phyloP scores from a whole-genome alignment of 2,113 vertebrate genomes.

The Zosterops hypoxanthus region DNA sequence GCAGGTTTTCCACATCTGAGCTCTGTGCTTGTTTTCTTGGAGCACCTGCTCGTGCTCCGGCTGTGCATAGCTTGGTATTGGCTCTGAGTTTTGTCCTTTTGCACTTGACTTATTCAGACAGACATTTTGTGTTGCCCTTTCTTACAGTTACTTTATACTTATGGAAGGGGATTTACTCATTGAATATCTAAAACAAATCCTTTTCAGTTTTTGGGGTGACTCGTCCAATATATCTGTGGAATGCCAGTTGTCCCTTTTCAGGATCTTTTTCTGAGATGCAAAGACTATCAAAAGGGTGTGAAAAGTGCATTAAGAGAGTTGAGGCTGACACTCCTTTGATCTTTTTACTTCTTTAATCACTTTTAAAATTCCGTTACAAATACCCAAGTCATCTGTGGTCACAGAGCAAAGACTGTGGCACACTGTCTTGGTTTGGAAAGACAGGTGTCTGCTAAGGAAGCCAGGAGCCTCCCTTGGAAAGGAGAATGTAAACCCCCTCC shows the following conservation, averaged over 20 bases:
- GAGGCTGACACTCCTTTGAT: background rate
- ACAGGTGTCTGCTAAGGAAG: background rate
- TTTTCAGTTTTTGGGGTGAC: background rate
- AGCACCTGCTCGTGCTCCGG: background rate
- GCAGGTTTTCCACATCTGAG: background rate
- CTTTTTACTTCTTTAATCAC: background rate
- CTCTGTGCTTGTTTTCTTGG: background rate
- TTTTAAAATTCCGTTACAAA: background rate
- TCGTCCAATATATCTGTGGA: background rate
- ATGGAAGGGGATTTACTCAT: rapidly evolving
- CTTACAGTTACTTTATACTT: background rate
- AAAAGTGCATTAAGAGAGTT: background rate
- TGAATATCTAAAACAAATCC: background rate
- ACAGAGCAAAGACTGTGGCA: background rate
- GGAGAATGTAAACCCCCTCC: background rate
- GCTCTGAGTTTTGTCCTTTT: background rate
- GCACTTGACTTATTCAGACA: background rate
- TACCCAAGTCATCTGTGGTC: background rate
- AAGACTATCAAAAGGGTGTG: background rate
- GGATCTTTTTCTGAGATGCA: background rate
- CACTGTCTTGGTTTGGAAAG: background rate
- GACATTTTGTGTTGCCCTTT: background rate
- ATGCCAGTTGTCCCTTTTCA: background rate
- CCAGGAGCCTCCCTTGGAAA: background rate
- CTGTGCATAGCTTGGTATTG: background rate